These are phyloP conservation scores for Phoxinus dragarum DNA, from an alignment of 2,797 vertebrate genomes.

Conservation along the genomic window DNA sequence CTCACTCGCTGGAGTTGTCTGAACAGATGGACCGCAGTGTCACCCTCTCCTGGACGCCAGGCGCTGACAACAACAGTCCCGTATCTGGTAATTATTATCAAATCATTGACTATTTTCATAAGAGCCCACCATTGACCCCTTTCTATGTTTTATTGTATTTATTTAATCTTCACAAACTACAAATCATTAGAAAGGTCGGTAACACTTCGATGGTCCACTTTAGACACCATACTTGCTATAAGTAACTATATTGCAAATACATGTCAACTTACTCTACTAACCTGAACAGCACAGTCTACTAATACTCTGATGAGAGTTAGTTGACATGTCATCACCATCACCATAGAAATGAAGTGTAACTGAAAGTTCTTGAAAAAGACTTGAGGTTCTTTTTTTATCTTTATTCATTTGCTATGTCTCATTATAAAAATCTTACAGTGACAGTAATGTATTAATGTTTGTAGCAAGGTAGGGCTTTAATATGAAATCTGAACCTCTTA, in stretches of 20 bases:
- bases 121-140: background rate
- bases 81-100: conserved; percentile 46
- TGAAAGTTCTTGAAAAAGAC: too few species aligned
- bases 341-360: background rate
- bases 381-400: background rate
- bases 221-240: background rate
- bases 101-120: background rate
- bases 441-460: background rate
- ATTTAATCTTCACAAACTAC: background rate
- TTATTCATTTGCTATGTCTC: too few species aligned
- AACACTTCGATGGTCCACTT: background rate
- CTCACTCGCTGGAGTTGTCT: conserved; percentile 66
- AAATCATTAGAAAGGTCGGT: background rate
- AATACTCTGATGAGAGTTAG: background rate
- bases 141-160: background rate
- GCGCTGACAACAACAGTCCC: conserved; percentile 76
- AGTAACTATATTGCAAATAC: background rate
- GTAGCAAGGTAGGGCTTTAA: background rate
- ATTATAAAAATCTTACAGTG: background rate
- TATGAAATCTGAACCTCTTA: background rate
- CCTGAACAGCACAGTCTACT: background rate
- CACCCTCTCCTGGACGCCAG: conserved; percentile 76
- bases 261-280: background rate
- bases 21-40: conserved; percentile 59
- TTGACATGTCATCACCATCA: background rate